These are phyloP conservation scores for Tupaia tana DNA, from an alignment of 2,113 vertebrate species.

Conservation along the genomic window DNA sequence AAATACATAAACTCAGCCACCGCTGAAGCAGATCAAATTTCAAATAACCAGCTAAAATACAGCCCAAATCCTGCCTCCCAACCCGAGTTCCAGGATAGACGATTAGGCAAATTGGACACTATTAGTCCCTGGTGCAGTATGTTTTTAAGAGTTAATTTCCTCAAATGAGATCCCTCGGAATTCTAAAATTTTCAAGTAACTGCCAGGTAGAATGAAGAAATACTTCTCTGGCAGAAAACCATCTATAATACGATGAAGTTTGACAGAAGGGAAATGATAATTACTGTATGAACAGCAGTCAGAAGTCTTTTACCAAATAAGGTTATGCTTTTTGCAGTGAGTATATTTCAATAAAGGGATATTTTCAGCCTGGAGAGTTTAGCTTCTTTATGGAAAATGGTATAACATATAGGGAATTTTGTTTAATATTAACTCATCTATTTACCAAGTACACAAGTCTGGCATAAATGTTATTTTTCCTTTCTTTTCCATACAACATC, in stretches of 20 bases:
- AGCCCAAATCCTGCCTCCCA: constrained; percentile 24
- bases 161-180: constrained; percentile 64
- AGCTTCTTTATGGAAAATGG: constrained; percentile 55
- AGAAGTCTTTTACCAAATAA: constrained; percentile 86
- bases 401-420: constrained; percentile 37
- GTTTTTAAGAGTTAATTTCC: constrained; percentile 76
- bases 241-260: constrained; percentile 79
- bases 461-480: not conserved
- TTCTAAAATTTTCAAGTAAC: constrained; percentile 68
- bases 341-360: constrained; percentile 56
- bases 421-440: constrained; percentile 39
- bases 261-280: constrained; percentile 85
- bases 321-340: constrained; percentile 74
- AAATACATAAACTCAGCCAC: constrained; percentile 63
- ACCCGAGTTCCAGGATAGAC: constrained; percentile 7
- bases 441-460: constrained; percentile 53
- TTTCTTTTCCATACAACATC: constrained; percentile 46
- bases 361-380: constrained; percentile 58
- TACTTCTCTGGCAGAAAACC: constrained; percentile 76
- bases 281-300: constrained; percentile 80
- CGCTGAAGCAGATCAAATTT: constrained; percentile 64
- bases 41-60: constrained; percentile 62
- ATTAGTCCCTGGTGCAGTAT: constrained; percentile 31
- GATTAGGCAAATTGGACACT: constrained; percentile 49
- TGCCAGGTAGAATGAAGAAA: constrained; percentile 79